A percentile compares a stretch with the other conserved stretches of the same genome.
These are phyloP conservation scores for Eupithecia centaureata DNA, from an alignment of 2,888 invertebrate genomes.

Conservation along the genomic window DNA sequence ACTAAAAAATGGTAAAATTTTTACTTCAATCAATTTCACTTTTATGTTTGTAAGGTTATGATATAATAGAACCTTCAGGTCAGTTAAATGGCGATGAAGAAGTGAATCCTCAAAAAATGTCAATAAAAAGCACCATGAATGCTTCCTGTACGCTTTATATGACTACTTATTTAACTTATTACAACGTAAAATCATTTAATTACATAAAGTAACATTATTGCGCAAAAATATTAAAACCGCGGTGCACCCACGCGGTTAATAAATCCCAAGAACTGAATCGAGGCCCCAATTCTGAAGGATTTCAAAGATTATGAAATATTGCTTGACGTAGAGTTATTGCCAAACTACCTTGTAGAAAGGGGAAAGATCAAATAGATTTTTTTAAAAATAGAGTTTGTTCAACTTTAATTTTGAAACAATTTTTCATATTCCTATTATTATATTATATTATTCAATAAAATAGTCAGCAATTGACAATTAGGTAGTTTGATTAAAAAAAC, in stretches of 20 bases:
- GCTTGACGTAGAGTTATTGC: too few species aligned
- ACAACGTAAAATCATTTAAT: background rate
- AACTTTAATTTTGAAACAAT: too few species aligned
- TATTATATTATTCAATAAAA: too few species aligned
- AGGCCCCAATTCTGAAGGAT: background rate
- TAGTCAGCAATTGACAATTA: too few species aligned
- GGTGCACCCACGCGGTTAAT: constrained; percentile 25
- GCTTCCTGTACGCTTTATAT: background rate
- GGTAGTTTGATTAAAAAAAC: too few species aligned
- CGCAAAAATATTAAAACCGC: constrained; percentile 15
- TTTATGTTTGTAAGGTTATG: background rate
- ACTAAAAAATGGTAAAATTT: too few species aligned
- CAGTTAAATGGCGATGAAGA: background rate
- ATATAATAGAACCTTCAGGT: background rate
- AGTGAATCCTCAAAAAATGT: background rate
- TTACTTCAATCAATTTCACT: too few species aligned
- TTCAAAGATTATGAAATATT: background rate
- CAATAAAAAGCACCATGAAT: background rate
- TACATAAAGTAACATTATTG: constrained; percentile 10
- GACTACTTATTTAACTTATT: background rate
- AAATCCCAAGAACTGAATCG: constrained; percentile 40
- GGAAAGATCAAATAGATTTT: too few species aligned
- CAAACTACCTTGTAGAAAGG: too few species aligned
- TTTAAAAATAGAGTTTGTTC: too few species aligned
- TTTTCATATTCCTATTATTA: too few species aligned